Evolutionary conservation across 2,888 invertebrate species (phyloP), one percentile per base, ranked within the genome.

Genomic region (Carpatolechia fugitivella): DNA sequence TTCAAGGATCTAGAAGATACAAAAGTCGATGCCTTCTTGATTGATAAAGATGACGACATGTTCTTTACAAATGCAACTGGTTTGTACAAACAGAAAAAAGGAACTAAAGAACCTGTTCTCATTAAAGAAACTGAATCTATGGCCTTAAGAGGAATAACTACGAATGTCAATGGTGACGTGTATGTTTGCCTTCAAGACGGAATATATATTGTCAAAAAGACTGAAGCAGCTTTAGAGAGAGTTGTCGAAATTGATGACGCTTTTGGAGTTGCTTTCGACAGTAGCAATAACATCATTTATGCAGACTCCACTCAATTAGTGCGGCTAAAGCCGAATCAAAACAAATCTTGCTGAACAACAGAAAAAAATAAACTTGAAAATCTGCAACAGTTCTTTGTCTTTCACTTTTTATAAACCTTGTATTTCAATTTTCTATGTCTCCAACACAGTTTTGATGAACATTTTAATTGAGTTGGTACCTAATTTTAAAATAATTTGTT

Each of bases 241-340:
- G 52, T 78, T 6, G 30, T 75, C 1, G 66, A 71, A 4, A 48
- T 85, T 1, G 66, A 78, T 5, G 82, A 85, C 55, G 75, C 72
- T 0, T 86, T 82, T 56, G 86, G 87, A 5, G 55, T 84, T 13
- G 74, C 84, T 0, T 87, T 87, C 64, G 87, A 87, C 61, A 76
- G 66, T 50, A 70, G 76, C 20, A 82, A 86, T 60, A 78, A 84
- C 61, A 70, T 86, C 5, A 68, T 88, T 14, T 87, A 84, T 51
- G 66, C 83, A 1, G 78, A 86, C 61, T 71, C 68, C 0, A 68
- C 53, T 3, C 74, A 63, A 11, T 47, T 85, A 29, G 59, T 76
- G 0, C 64, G 73, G 60, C 59, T 79, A 4, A 74, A 70, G 56
- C 64, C 68, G 29, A 76, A 66, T 56, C 60, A 56, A 38, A 55